A percentile compares a stretch with the other conserved stretches of the same genome.
Conservation (phyloP, 2,113 vertebrate genomes). For the Ctenomys sociabilis region DNA sequence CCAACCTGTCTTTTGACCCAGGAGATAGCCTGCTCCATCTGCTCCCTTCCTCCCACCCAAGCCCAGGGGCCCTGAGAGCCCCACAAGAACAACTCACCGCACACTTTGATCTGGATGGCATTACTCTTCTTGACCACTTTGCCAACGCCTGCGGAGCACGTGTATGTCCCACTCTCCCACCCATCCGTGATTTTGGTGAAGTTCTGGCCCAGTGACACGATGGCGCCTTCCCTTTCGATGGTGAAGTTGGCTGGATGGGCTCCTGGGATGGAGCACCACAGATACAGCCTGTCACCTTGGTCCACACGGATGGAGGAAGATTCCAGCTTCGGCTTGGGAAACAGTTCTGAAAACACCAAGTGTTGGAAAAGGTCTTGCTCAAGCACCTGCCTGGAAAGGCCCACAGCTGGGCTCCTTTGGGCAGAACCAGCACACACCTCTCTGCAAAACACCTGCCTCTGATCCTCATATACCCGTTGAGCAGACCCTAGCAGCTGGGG, state of each 20-base stretch:
- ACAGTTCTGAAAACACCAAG: slow-evolving; percentile 74
- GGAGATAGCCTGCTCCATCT: too few species aligned
- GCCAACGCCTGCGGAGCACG: slow-evolving; percentile 37
- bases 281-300: slow-evolving; percentile 22
- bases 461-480: background rate
- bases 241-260: slow-evolving; percentile 48
- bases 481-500: background rate
- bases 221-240: slow-evolving; percentile 36
- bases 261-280: slow-evolving; percentile 68
- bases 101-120: slow-evolving; percentile 41
- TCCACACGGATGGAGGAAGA: slow-evolving; percentile 54
- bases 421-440: background rate
- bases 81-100: slow-evolving; percentile 59
- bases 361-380: background rate
- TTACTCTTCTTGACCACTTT: slow-evolving; percentile 74
- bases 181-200: slow-evolving; percentile 43
- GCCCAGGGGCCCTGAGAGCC: background rate
- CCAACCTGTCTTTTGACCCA: background rate
- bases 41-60: background rate
- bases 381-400: background rate
- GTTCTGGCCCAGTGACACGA: slow-evolving; percentile 20
- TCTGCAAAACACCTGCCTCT: background rate
- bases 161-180: slow-evolving; percentile 67
- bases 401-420: background rate
- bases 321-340: slow-evolving; percentile 74